Evolutionary conservation across 2,113 vertebrate genomes (phyloP), one percentile per base, ranked within the genome.

Genomic region (Dicerorhinus sumatrensis): DNA sequence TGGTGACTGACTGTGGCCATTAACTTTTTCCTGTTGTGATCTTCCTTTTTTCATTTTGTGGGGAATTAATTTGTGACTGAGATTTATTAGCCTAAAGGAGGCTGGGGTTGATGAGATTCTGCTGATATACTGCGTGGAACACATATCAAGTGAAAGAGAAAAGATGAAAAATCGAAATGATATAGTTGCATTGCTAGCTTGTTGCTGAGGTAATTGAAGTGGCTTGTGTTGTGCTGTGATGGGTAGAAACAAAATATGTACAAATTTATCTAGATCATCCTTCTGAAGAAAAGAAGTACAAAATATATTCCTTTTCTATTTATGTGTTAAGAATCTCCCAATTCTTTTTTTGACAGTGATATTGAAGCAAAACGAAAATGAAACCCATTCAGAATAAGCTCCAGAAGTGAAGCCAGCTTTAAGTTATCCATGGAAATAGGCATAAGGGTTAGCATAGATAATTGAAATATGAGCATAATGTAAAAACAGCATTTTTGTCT

Each of bases 111-210:
- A 98, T 98, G 98, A 98, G 97, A 98, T 98, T 98, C 97, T 72
- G 20, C 94, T 98, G 98, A 98, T 98, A 97, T 91, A 98, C 88
- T 93, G 88, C 94, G 14, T 14, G 97, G 98, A 98, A 97, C 91
- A 98, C 98, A 97, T 6, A 92, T 97, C 91, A 0, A 98, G 94
- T 90, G 96, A 94, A 96, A 98, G 96, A 97, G 98, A 98, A 98
- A 25, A 39, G 95, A 98, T 98, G 98, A 98, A 99, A 98, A 98
- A 98, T 96, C 97, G 98, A 98, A 98, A 98, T 98, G 84, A 98
- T 98, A 96, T 98, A 98, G 96, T 97, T 96, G 96, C 96, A 91
- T 93, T 97, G 97, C 97, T 96, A 94, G 97, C 98, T 98, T 98
- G 97, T 99, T 96, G 93, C 94, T 97, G 97, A 98, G 91, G 98